Evolutionary conservation across 2,113 vertebrate genomes (phyloP).

Genomic region (Pachypanchax playfairii): DNA sequence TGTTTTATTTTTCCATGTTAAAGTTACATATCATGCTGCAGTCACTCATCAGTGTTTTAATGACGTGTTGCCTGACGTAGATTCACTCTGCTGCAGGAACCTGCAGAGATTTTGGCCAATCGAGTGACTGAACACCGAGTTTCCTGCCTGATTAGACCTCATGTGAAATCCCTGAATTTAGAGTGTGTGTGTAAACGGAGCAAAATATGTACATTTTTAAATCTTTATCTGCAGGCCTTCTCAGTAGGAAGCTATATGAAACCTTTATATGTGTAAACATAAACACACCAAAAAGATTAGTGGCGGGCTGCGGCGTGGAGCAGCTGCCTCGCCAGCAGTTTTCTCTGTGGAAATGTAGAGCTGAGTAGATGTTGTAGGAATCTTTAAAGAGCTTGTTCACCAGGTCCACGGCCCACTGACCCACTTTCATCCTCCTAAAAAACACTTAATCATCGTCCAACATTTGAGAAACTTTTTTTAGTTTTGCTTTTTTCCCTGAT

Average conservation of each 20-base stretch:
- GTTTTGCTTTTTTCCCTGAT: conserved; percentile 35
- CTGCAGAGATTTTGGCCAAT: conserved; percentile 49
- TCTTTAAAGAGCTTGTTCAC: conserved; percentile 71
- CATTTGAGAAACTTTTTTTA: conserved; percentile 46
- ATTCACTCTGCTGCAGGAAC: conserved; percentile 32
- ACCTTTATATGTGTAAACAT: conserved; percentile 74
- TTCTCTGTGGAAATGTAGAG: conserved; percentile 85
- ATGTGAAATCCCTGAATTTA: conserved; percentile 81
- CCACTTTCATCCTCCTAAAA: conserved; percentile 59
- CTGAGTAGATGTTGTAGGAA: conserved; percentile 79
- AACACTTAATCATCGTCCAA: conserved; percentile 61
- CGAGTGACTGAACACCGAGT: conserved; percentile 43
- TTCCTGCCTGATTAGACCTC: conserved; percentile 84
- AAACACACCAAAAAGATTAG: conserved; percentile 70
- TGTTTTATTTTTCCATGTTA: conserved; percentile 68
- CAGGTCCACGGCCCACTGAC: conserved; percentile 70
- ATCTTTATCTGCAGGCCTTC: conserved; percentile 78
- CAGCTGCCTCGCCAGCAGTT: conserved; percentile 80
- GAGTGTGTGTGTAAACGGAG: conserved; percentile 84
- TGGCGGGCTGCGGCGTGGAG: conserved; percentile 77
- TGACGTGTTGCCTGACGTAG: conserved; percentile 56
- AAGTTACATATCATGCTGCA: conserved; percentile 63
- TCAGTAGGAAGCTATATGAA: conserved; percentile 74
- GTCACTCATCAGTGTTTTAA: conserved; percentile 64
- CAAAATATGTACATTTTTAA: conserved; percentile 87